Conservation (phyloP, 2,888 invertebrate species). For the Dyspetes luteomarginatus region DNA sequence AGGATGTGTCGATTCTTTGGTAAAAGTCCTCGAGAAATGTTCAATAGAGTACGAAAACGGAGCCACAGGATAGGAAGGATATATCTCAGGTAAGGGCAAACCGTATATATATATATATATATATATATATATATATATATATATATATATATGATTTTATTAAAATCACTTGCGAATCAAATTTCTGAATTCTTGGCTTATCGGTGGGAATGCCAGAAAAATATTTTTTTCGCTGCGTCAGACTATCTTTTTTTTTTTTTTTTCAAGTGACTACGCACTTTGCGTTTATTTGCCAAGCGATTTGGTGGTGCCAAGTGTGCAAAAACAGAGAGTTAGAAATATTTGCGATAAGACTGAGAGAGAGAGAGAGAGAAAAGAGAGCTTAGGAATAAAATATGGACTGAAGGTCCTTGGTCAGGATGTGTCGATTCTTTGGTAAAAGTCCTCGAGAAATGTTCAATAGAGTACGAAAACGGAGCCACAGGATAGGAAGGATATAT, state of each 20-base stretch:
- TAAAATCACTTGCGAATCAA: too few species aligned
- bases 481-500: constrained; percentile 35
- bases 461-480: neutral
- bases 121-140: too few species aligned
- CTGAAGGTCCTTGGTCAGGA: constrained; percentile 36
- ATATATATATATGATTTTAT: too few species aligned
- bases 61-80: constrained; percentile 25
- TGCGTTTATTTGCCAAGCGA: constrained; percentile 53
- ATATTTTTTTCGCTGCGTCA: neutral
- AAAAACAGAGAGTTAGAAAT: constrained; percentile 67
- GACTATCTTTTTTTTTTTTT: constrained; percentile 4
- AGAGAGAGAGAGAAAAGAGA: neutral
- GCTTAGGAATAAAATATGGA: constrained; percentile 26
- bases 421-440: constrained; percentile 12
- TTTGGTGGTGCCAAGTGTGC: constrained; percentile 67
- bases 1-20: constrained; percentile 1
- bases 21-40: constrained; percentile 25
- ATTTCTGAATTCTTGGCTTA: too few species aligned
- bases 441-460: constrained; percentile 27
- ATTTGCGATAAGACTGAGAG: constrained; percentile 18
- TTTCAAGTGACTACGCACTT: constrained; percentile 26
- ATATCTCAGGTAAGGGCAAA: constrained; percentile 42
- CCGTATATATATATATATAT: too few species aligned
- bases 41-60: constrained; percentile 11
- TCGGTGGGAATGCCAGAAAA: too few species aligned